phyloP scores from a whole-genome alignment of 2,113 vertebrate species.

The Empidonax alnorum region DNA sequence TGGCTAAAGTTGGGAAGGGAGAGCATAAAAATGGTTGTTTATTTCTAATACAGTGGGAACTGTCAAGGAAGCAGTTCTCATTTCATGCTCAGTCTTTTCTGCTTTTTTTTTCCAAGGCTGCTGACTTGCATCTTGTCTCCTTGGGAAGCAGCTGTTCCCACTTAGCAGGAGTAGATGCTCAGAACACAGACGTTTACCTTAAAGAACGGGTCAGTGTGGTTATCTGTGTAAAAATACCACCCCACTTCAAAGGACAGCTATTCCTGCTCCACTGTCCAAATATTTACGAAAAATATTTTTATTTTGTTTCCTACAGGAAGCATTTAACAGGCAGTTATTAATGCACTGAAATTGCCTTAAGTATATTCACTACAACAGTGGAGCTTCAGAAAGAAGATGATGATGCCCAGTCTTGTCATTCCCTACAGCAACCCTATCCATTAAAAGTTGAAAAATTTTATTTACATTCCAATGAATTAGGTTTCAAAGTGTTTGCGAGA shows the following conservation, averaged over 20 bases:
- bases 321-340: neutral
- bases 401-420: neutral
- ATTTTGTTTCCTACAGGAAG: neutral
- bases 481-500: neutral
- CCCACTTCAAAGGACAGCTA: constrained; percentile 45
- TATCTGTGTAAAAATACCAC: constrained; percentile 29
- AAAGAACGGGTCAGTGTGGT: neutral
- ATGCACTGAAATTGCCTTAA: neutral
- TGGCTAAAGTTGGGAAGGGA: neutral
- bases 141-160: constrained; percentile 32
- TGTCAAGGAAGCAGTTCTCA: neutral
- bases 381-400: neutral
- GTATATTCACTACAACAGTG: neutral
- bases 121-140: neutral
- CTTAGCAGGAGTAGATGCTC: neutral
- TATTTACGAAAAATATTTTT: neutral
- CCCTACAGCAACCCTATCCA: neutral
- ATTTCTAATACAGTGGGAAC: neutral
- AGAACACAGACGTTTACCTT: neutral
- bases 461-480: neutral
- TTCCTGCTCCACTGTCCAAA: neutral
- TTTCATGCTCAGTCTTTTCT: neutral
- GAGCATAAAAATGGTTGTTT: neutral
- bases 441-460: neutral
- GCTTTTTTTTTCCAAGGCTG: neutral